Base-by-base conservation (phyloP, 2,797 vertebrate species). In the Setipinna tenuifilis region DNA sequence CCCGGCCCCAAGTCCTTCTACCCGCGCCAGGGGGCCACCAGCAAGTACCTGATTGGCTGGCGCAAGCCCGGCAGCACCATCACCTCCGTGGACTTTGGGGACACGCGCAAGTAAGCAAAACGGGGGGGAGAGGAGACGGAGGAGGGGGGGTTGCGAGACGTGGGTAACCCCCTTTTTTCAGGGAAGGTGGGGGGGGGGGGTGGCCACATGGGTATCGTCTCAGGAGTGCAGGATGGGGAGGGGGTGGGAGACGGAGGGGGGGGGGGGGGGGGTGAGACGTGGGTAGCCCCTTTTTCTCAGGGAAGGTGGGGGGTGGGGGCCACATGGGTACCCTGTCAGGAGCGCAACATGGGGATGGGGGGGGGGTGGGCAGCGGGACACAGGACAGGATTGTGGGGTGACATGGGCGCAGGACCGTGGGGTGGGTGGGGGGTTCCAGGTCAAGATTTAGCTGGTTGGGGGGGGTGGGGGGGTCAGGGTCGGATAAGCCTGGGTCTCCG, bases 31-130 rank as follows among this genome's bases (percentile, higher is more conserved):
- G 98, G 98, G 48, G 98, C 98, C 89, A 98, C 98, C 88, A 99
- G 98, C 96, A 99, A 99, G 94, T 99, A 98, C 93, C 96, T 99
- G 93, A 99, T 99, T 0, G 98, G 98, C 91, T 99, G 98, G 98
- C 98, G 98, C 93, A 99, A 99, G 87, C 98, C 98, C 0, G 98
- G 98, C 90, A 98, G 98, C 93, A 99, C 97, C 92, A 99, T 99
- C 92, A 99, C 99, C 94, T 99, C 98, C 9, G 98, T 99, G 90
- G 98, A 98, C 90, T 99, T 99, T 89, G 98, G 99, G 94, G 98
- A 99, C 93, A 96, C 97, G 3, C 96, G 98, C 94, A 99, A 99
- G 98, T 99, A 97, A 98, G 98, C 9, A 82, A 71, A 4, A 12
- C n/a, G 54, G 81, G 61, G 41, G 48, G 82, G 41, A 48, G 59